Evolutionary conservation across 2,888 invertebrate species (phyloP), one percentile per base, ranked within the genome.

Genomic region (Junonia oenone): DNA sequence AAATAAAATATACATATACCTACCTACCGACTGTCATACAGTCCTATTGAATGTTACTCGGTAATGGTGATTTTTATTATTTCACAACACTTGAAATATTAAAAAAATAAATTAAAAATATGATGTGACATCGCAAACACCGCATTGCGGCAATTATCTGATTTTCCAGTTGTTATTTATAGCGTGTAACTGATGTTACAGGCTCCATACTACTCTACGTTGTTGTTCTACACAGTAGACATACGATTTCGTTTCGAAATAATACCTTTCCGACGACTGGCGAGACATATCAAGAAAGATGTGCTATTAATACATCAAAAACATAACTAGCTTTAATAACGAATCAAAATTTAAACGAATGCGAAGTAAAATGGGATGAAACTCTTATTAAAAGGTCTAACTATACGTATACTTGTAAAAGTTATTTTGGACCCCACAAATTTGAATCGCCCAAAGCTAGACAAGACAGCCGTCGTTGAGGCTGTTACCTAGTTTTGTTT

Each of bases 381-480:
- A 43, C 6, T 26, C 13, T 43, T 26, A 86, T 85, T 87, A 83
- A 86, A 87, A 86, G 86, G 82, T 81, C 82, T 81, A 68, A 80
- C 78, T n/a, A 26, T 77, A 84, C 83, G 84, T 85, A 84, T 83
- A 86, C 83, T 76, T 78, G 75, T 79, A 79, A 72, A 79, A 77
- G 69, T 55, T 73, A 75, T 72, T 80, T 88, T 87, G 87, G 87
- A 87, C 86, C 85, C 57, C 53, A 48, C 27, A 43, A 38, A 17
- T 26, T 15, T 15, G n/a, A n/a, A 63, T 54, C 55, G 40, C 59
- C 48, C 55, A 61, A 62, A 59, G 65, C 86, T 91, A 93, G 71
- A 92, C 93, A 81, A 93, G 92, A 75, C 93, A 93, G 59, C 92
- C 92, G 69, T 92, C 93, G 72, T 92, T 92, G 65, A 92, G 83